Evolutionary conservation across 2,113 vertebrate species (phyloP).

Genomic region (Motacilla tschutschensis): DNA sequence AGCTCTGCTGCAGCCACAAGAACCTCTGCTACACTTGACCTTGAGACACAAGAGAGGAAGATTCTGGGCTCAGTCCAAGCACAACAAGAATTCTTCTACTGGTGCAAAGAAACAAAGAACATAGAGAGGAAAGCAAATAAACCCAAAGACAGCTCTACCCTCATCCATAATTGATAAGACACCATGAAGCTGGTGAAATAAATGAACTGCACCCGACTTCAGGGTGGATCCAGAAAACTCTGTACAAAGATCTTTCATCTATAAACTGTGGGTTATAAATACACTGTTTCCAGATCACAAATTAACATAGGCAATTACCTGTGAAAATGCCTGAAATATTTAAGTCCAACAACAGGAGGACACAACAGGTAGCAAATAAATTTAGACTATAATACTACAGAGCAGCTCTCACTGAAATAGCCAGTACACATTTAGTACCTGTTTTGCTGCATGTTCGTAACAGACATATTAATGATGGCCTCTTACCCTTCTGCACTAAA

Average conservation of each 20-base stretch:
- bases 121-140: not conserved
- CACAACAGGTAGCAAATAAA: not conserved
- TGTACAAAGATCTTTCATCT: not conserved
- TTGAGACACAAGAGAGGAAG: not conserved
- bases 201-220: not conserved
- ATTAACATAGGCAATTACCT: rapidly evolving
- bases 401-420: not conserved
- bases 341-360: not conserved
- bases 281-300: not conserved
- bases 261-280: not conserved
- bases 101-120: not conserved
- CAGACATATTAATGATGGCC: not conserved
- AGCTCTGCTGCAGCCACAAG: not conserved
- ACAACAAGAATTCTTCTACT: not conserved
- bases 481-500: not conserved
- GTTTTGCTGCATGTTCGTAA: not conserved
- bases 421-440: not conserved
- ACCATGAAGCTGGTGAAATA: not conserved
- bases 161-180: not conserved
- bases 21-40: not conserved
- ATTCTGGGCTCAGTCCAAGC: not conserved
- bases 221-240: not conserved
- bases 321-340: not conserved
- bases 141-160: not conserved
- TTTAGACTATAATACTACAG: not conserved